Evolutionary conservation across 2,888 invertebrate genomes (phyloP), one percentile per base, ranked within the genome.

Genomic region (Adela reaumurella): DNA sequence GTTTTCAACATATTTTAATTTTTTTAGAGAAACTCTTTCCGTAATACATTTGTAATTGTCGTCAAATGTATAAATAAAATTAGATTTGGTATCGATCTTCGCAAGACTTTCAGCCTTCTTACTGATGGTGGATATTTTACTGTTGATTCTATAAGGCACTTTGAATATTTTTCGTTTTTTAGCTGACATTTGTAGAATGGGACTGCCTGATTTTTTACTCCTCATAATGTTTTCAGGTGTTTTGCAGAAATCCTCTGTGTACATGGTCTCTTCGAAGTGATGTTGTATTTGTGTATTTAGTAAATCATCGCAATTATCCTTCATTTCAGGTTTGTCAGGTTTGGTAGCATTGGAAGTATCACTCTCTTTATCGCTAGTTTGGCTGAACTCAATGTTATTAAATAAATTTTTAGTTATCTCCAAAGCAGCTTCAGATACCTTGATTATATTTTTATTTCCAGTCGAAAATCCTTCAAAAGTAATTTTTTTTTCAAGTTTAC

Each of bases 101-200:
- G n/a, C n/a, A n/a, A n/a, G n/a, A n/a, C n/a, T n/a, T n/a, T n/a
- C n/a, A n/a, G n/a, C n/a, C n/a, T n/a, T n/a, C n/a, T n/a, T n/a
- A n/a, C n/a, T n/a, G n/a, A n/a, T n/a, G n/a, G n/a, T n/a, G n/a
- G n/a, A n/a, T n/a, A 28, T 50, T 42, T 29, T 54, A 16, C 17
- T 49, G 6, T 45, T 42, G 5, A 6, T 54, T 43, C 52, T 53
- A 50, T 68, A 69, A 8, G 74, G 76, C 2, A 64, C 66, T 58
- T 67, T 63, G 43, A 74, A 74, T 3, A 17, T 58, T 47, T 61
- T 70, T 16, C 61, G 57, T 50, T 57, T 70, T 47, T 76, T 78
- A 1, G 71, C 68, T 0, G 73, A 69, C 55, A 73, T 77, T 0
- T 66, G 68, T 1, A 78, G 52, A 43, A 78, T 76, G 1, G 78